Conservation (phyloP, 2,888 invertebrate species). For the Tiliacea citrago region DNA sequence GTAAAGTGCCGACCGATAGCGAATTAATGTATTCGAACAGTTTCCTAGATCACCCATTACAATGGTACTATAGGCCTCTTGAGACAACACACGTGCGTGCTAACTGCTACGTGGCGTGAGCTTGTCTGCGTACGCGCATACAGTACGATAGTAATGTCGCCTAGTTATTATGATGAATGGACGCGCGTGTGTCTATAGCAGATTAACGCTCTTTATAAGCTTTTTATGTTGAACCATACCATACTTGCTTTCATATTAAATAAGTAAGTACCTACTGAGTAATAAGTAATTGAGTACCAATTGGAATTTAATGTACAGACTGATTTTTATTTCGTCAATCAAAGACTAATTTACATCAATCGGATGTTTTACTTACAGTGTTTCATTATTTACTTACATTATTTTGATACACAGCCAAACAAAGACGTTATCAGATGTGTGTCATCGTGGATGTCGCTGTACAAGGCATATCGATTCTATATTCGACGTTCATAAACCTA, state of each 20-base stretch:
- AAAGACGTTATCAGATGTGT: conserved; percentile 48
- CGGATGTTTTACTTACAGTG: conserved; percentile 36
- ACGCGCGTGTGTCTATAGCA: conserved; percentile 17
- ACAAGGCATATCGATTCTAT: conserved; percentile 2
- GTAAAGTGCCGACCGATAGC: conserved; percentile 32
- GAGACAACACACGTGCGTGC: conserved; percentile 57
- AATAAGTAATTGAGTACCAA: not conserved
- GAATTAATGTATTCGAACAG: conserved; percentile 32
- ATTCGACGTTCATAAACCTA: not conserved
- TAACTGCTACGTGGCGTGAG: conserved; percentile 36
- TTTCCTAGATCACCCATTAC: conserved; percentile 29
- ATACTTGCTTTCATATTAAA: not conserved
- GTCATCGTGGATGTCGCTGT: conserved; percentile 23
- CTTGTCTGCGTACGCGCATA: conserved; percentile 51
- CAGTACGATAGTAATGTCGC: conserved; percentile 21
- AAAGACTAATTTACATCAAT: conserved; percentile 23
- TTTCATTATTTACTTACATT: conserved; percentile 49
- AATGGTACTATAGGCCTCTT: conserved; percentile 37
- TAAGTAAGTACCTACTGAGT: not conserved
- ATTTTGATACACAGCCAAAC: conserved; percentile 46
- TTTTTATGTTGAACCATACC: not conserved
- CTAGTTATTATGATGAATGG: conserved; percentile 53
- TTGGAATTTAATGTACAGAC: conserved; percentile 3
- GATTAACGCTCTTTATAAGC: conserved; percentile 5
- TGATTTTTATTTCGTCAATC: conserved; percentile 7